A percentile compares a stretch with the other conserved stretches of the same genome.
These are phyloP conservation scores for Artemia franciscana DNA, from an alignment of 1,140 invertebrate species.

Conservation along the genomic window DNA sequence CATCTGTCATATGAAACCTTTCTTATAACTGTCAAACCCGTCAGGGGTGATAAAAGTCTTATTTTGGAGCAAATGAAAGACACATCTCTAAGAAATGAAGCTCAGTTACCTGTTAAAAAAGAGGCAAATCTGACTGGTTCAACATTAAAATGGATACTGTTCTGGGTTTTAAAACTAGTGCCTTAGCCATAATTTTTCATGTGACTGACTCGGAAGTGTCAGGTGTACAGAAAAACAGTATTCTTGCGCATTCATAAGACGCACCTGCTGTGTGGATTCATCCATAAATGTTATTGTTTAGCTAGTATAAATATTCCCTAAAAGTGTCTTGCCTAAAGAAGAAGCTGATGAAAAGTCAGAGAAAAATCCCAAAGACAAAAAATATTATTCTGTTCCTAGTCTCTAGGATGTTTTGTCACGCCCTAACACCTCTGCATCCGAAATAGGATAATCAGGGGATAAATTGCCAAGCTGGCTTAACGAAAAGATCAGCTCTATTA, in stretches of 20 bases:
- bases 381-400: neutral
- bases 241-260: slow-evolving; percentile 61
- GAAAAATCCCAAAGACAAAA: slow-evolving; percentile 8
- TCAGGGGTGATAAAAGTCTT: slow-evolving; percentile 44
- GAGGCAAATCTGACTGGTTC: slow-evolving; percentile 30
- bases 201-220: slow-evolving; percentile 13
- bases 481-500: slow-evolving; percentile 46
- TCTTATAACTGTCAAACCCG: slow-evolving; percentile 60
- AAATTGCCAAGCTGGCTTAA: slow-evolving; percentile 7
- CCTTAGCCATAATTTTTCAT: slow-evolving; percentile 45
- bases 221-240: slow-evolving; percentile 15
- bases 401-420: neutral
- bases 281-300: slow-evolving; percentile 57
- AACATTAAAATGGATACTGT: slow-evolving; percentile 62
- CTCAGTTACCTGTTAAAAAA: neutral
- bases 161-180: slow-evolving; percentile 63
- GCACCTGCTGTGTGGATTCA: slow-evolving; percentile 57
- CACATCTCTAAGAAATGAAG: neutral
- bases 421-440: neutral
- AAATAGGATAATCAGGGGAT: slow-evolving; percentile 6
- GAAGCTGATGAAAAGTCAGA: slow-evolving; percentile 23
- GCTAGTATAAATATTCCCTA: slow-evolving; percentile 56
- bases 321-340: slow-evolving; percentile 43
- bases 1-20: slow-evolving; percentile 56
- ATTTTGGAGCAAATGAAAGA: slow-evolving; percentile 21